phyloP scores from a whole-genome alignment of 2,888 invertebrate species.

The Coelinius sp. region DNA sequence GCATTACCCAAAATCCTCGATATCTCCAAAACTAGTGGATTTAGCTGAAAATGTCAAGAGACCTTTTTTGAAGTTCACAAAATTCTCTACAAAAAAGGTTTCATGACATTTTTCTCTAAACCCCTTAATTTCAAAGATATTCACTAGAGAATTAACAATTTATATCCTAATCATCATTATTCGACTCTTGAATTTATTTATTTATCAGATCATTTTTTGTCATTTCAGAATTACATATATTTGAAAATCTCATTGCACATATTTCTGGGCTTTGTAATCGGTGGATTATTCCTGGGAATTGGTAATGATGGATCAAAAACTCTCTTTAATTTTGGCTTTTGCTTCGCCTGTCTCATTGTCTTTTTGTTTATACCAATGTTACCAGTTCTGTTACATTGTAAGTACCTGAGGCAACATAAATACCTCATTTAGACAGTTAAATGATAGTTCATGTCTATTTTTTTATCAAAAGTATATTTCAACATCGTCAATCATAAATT shows the following conservation, averaged over 20 bases:
- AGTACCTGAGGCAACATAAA: conserved; percentile 70
- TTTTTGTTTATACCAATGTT: conserved; percentile 88
- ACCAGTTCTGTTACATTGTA: conserved; percentile 85
- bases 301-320: conserved; percentile 87
- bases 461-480: background rate
- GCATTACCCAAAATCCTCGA: no score
- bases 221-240: conserved; percentile 78
- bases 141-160: no score
- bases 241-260: conserved; percentile 80
- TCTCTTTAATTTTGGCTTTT: conserved; percentile 87
- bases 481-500: no score
- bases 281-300: conserved; percentile 80
- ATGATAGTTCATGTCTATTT: background rate
- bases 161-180: no score
- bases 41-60: no score
- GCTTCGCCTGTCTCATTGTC: conserved; percentile 83
- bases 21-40: no score
- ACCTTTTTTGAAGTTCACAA: no score
- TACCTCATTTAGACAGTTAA: background rate
- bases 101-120: no score
- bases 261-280: conserved; percentile 80
- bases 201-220: background rate
- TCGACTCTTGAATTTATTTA: no score
- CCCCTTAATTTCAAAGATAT: no score
- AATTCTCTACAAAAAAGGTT: no score